A percentile compares a stretch with the other conserved stretches of the same genome.
Evolutionary conservation across 2,113 vertebrate species (phyloP).

Genomic region (Trogon surrucura): DNA sequence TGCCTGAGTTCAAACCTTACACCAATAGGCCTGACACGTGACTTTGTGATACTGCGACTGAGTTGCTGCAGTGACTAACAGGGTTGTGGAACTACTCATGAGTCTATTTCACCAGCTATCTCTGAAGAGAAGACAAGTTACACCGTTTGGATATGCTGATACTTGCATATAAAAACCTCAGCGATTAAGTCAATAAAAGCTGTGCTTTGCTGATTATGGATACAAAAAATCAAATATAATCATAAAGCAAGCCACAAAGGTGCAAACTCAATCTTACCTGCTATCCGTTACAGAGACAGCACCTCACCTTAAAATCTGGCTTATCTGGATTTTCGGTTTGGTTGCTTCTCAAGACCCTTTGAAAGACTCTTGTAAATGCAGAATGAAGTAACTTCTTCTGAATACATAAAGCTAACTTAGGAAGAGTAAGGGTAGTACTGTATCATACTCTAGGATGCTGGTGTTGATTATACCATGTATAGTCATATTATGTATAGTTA

Average conservation of each 20-base stretch:
- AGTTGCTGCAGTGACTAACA: neutral
- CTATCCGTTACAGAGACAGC: too few species aligned
- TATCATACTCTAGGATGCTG: neutral
- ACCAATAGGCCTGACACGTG: neutral
- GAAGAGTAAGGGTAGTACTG: neutral
- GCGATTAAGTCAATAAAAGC: neutral
- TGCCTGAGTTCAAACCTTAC: neutral
- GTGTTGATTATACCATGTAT: neutral
- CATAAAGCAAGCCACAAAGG: neutral
- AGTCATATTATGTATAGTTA: neutral
- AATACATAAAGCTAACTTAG: neutral
- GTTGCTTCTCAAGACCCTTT: neutral
- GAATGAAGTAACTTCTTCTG: neutral
- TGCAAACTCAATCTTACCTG: neutral
- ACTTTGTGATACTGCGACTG: neutral
- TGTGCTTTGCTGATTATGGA: fast-evolving
- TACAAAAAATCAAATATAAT: neutral
- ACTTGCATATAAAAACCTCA: neutral
- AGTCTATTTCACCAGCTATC: neutral
- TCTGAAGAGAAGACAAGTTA: neutral
- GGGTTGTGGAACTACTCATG: neutral
- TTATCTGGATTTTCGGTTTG: neutral
- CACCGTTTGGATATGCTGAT: neutral
- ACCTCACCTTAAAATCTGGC: neutral
- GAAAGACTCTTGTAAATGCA: neutral